Evolutionary conservation across 53 echinoderm and acorn worm genomes (phyloP), one percentile per base, ranked within the genome.

Genomic region (Henricia sp.): DNA sequence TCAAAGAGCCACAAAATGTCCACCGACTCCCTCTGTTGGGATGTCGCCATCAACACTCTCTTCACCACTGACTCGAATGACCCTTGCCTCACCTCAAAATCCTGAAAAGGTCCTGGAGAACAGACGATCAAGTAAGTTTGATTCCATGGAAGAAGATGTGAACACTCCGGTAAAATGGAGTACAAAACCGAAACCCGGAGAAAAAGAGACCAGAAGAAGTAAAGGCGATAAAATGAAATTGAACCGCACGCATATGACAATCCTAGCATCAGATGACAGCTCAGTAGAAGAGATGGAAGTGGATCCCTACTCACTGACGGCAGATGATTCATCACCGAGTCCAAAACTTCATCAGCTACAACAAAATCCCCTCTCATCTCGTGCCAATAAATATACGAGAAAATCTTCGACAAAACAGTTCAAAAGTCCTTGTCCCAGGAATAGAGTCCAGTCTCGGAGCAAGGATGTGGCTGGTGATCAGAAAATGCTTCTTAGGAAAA

Each of bases 201-300:
- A 55, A 24, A 4, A 8, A 55, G n/a, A 19, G 19, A 4, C 55
- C 6, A 48, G 48, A 27, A 21, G 33, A 1, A 80, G 35, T n/a
- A 21, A 10, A 14, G 1, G 27, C 21, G 20, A 29, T 10, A 29
- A 37, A 1, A 10, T n/a, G 21, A 43, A 39, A 64, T 25, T 44
- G 1, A 32, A 80, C 23, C 11, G 27, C n/a, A 80, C 80, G 16
- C 80, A 80, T 20, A 32, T 80, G 80, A 80, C 80, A 17, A 80
- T 80, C 80, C 14, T 62, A 29, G 30, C n/a, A 2, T 46, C 30
- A 1, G 80, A 80, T 35, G 64, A 80, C 20, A n/a, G 13, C 35
- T 80, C 80, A 13, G 80, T 63, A n/a, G 76, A 76, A 8, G 80
- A 80, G 9, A 62, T 80, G 62, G 80, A 80, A 1, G 63, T 80